Percentiles rank a stretch among this genome's conserved stretches.
phyloP scores from a whole-genome alignment of 2,888 invertebrate species.

The Tubulanus polymorphus region DNA sequence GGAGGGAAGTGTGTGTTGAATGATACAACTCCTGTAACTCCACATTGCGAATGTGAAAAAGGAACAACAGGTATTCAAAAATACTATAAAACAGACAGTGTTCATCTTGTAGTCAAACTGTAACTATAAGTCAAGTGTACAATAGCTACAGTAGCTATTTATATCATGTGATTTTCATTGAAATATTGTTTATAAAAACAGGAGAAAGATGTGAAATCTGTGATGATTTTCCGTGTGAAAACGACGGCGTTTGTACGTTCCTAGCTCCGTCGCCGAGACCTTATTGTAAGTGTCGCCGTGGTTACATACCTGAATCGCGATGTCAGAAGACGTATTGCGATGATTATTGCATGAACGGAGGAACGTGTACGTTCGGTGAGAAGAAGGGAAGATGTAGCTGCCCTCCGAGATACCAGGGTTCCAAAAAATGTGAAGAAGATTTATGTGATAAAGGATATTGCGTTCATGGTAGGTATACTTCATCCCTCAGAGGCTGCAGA shows the following conservation, averaged over 20 bases:
- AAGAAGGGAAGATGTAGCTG: neutral
- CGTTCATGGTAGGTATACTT: neutral
- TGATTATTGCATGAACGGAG: neutral
- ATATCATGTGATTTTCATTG: neutral
- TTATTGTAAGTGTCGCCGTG: neutral
- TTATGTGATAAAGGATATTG: neutral
- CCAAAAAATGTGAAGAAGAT: neutral
- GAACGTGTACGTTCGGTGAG: neutral
- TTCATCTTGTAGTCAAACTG: no score
- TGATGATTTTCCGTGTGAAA: neutral
- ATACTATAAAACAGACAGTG: no score
- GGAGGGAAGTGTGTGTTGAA: constrained; percentile 31
- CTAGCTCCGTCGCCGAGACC: no score
- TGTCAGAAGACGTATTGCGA: neutral
- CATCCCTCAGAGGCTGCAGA: neutral
- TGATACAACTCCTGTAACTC: constrained; percentile 6
- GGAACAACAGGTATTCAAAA: neutral
- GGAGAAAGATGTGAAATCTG: neutral
- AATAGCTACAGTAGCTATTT: neutral
- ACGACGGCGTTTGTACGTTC: neutral
- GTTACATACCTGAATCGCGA: neutral
- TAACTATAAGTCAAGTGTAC: no score
- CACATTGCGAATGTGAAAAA: neutral
- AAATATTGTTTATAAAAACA: neutral
- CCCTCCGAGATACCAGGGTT: neutral